Evolutionary conservation across 37 sponge, comb jelly and placozoan species (phyloP).

Genomic region (Cladorhizidae sp.): DNA sequence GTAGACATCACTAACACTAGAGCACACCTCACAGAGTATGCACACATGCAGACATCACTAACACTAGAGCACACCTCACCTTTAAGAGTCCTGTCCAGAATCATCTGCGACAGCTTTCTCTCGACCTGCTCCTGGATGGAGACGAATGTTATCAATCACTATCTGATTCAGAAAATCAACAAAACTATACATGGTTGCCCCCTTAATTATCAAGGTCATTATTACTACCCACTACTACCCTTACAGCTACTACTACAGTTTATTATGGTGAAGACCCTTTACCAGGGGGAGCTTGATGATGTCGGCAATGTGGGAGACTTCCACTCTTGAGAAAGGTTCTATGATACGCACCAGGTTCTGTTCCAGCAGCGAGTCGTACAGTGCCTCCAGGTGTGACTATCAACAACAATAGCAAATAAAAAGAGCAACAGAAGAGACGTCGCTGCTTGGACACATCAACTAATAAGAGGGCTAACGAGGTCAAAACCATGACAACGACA

Average conservation of each 20-base stretch:
- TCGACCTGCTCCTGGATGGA: conserved; percentile 92
- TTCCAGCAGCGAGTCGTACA: conserved; percentile 93
- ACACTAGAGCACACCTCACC: conserved; percentile 61
- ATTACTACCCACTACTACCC: too few relatives aligned
- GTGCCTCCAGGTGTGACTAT: conserved; percentile 86
- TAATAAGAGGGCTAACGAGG: too few relatives aligned
- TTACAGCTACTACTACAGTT: too few relatives aligned
- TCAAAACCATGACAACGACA: neutral
- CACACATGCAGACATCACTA: too few relatives aligned
- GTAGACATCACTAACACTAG: too few relatives aligned
- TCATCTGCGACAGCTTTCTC: conserved; percentile 96
- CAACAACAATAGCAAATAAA: neutral
- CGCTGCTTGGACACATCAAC: too few relatives aligned
- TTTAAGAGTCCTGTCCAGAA: conserved; percentile 94
- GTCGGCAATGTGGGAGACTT: conserved; percentile 86
- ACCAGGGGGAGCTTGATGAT: conserved; percentile 90
- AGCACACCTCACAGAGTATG: too few relatives aligned
- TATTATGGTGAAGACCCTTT: neutral
- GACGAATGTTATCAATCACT: too few relatives aligned
- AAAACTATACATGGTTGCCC: too few relatives aligned
- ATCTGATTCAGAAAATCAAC: too few relatives aligned
- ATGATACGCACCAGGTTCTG: conserved; percentile 92
- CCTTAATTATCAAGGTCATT: too few relatives aligned
- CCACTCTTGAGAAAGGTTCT: conserved; percentile 94
- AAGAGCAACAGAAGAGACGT: too few relatives aligned